Evolutionary conservation across 2,888 invertebrate species (phyloP), one percentile per base, ranked within the genome.

Genomic region (Cephus rjabovi): DNA sequence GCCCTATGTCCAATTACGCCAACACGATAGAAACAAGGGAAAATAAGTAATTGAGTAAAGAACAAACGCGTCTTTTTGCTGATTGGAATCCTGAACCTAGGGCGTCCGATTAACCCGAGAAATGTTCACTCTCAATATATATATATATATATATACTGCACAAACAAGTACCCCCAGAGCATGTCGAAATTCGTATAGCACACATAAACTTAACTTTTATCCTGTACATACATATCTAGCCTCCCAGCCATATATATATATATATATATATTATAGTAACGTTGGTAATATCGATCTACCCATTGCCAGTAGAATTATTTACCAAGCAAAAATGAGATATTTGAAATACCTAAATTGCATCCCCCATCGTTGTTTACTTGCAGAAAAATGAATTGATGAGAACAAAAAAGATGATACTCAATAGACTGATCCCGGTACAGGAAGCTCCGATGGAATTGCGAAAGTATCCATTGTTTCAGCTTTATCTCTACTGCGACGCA

Each of bases 341-440:
- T 56, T 56, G 6, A 56, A 56, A 56, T 23, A 23, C 23, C 9
- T 56, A 23, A 56, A 6, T 23, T 56, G 56, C 56, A 56, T 56
- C 9, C 56, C 23, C 56, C 56, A 2, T 56, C 23, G 23, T 56
- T 23, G 9, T 85, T 77, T 79, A 76, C 83, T 86, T 80, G 75
- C 90, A 94, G 94, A 92, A 93, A 85, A 93, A 94, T 86, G 95
- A 95, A 90, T 93, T 95, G 92, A 95, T 95, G 89, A 92, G 95
- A 78, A 93, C 95, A 81, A 95, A 95, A 88, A 93, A 94, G 82
- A 92, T 96, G 82, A 95, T 95, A 79, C 92, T 96, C 35, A 93
- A 94, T 74, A 95, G 95, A 40, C 94, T 94, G 87, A 95, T 95
- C 74, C 95, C 95, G 0, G 90, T 95, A 69, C 93, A 94, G 82